Percentiles rank a stretch among this genome's conserved stretches.
These are phyloP conservation scores for Ostrea denselamellosa DNA, from an alignment of 1,140 invertebrate genomes.

Conservation along the genomic window DNA sequence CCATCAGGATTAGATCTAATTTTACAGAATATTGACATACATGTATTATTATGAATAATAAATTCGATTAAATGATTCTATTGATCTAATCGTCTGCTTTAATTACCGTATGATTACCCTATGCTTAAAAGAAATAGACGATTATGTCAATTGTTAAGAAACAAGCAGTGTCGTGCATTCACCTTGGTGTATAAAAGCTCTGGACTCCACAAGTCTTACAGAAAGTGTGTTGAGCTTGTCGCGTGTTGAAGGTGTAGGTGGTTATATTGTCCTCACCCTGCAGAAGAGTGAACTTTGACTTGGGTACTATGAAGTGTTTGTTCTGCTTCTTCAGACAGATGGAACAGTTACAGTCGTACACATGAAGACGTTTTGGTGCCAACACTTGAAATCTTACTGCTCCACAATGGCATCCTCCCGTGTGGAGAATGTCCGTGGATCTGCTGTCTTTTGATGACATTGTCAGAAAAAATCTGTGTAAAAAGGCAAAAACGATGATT, in stretches of 20 bases:
- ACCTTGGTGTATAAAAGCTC: constrained; percentile 81
- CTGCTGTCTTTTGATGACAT: neutral
- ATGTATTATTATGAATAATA: neutral
- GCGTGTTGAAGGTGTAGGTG: constrained; percentile 82
- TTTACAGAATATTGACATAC: neutral
- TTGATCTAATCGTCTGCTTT: neutral
- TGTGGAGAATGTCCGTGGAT: constrained; percentile 62
- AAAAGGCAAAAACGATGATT: too few relatives aligned
- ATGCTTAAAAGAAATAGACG: neutral
- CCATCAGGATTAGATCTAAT: constrained; percentile 80
- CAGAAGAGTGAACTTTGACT: constrained; percentile 78
- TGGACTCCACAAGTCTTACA: constrained; percentile 82
- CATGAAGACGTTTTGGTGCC: constrained; percentile 76
- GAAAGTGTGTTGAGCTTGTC: constrained; percentile 81
- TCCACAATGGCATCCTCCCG: constrained; percentile 81
- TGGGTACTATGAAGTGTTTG: constrained; percentile 80
- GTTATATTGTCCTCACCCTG: constrained; percentile 79
- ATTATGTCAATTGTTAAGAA: neutral
- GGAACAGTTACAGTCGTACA: constrained; percentile 81
- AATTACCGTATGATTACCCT: too few relatives aligned
- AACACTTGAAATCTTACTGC: constrained; percentile 79
- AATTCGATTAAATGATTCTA: neutral
- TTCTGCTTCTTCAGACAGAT: constrained; percentile 81
- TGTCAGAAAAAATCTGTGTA: too few relatives aligned
- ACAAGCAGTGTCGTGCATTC: neutral